Conservation (phyloP, 2,797 vertebrate genomes). For the Mionectes olivaceus region DNA sequence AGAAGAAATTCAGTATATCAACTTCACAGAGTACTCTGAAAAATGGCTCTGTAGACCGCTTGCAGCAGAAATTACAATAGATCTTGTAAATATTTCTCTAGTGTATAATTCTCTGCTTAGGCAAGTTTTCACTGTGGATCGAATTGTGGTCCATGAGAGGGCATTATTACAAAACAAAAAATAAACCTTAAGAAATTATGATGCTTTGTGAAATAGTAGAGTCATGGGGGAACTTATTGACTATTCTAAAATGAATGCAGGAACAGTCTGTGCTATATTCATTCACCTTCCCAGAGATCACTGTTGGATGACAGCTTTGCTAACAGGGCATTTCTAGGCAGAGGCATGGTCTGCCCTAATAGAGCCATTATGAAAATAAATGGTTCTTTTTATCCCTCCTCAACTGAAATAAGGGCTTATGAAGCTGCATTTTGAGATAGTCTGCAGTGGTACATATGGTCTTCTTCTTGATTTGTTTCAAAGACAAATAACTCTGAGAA, state of each 20-base stretch:
- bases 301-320: conserved; percentile 74
- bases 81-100: conserved; percentile 79
- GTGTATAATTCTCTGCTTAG: conserved; percentile 73
- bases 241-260: conserved; percentile 59
- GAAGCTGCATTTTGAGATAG: conserved; percentile 65
- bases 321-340: conserved; percentile 77
- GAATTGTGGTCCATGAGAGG: conserved; percentile 62
- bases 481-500: conserved; percentile 55
- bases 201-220: conserved; percentile 71
- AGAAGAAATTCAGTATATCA: conserved; percentile 65
- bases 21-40: conserved; percentile 53
- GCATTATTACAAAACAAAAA: conserved; percentile 63
- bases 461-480: conserved; percentile 52
- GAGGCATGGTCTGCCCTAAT: conserved; percentile 69
- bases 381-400: conserved; percentile 72
- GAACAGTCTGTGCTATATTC: conserved; percentile 47
- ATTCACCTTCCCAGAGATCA: conserved; percentile 63
- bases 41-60: conserved; percentile 57
- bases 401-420: conserved; percentile 63
- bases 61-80: conserved; percentile 69
- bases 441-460: conserved; percentile 12
- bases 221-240: conserved; percentile 54
- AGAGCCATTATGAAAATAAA: conserved; percentile 78
- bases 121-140: conserved; percentile 77
- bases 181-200: conserved; percentile 69